A percentile compares a stretch with the other conserved stretches of the same genome.
phyloP scores from a whole-genome alignment of 2,113 vertebrate genomes.

The Cheirogaleus medius region DNA sequence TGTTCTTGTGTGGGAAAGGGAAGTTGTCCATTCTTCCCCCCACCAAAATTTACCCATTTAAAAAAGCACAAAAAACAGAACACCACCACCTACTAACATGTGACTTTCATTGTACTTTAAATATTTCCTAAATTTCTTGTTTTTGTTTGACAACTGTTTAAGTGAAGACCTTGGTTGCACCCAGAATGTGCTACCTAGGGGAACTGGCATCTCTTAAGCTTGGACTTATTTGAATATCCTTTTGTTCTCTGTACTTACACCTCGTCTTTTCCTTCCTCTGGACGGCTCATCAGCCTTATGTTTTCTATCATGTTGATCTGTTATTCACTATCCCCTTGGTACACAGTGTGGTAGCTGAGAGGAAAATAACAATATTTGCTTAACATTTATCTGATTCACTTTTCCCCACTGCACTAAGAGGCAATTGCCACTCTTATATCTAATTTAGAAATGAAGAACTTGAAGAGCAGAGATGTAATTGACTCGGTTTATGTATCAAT shows the following conservation, averaged over 20 bases:
- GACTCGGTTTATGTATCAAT: not conserved
- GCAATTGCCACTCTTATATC: not conserved
- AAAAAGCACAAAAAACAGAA: not conserved
- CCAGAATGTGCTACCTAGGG: not conserved
- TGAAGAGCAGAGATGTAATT: not conserved
- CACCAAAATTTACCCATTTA: not conserved
- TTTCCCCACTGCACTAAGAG: not conserved
- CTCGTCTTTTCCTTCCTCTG: not conserved
- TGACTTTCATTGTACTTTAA: not conserved
- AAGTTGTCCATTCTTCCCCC: not conserved
- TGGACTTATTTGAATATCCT: not conserved
- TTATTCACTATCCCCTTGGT: not conserved
- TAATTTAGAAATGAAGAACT: not conserved
- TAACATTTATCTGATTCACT: not conserved
- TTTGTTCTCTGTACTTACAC: not conserved
- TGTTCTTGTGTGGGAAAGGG: not conserved
- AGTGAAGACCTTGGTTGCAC: not conserved
- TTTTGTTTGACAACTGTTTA: not conserved
- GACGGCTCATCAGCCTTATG: not conserved
- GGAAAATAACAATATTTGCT: not conserved
- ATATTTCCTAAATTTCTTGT: not conserved
- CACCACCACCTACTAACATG: not conserved
- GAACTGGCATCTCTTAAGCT: not conserved
- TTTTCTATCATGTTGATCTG: not conserved
- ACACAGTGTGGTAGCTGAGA: not conserved